A percentile compares a stretch with the other conserved stretches of the same genome.
These are phyloP conservation scores for Acrossocheilus fasciatus DNA, from an alignment of 2,797 vertebrate species.

Conservation along the genomic window DNA sequence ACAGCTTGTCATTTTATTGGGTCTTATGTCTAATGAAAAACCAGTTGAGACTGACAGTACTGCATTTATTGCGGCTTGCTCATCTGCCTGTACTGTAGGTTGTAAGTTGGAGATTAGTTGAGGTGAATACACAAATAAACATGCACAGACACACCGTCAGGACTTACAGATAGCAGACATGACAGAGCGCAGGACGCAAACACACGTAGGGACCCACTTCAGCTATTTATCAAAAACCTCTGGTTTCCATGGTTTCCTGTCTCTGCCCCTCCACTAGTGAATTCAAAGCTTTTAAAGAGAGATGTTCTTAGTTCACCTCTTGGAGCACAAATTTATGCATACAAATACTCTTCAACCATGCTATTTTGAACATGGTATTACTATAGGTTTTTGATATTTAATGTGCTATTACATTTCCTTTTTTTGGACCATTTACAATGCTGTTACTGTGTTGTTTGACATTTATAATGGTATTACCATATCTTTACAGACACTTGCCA, in stretches of 20 bases:
- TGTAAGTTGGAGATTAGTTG: background rate
- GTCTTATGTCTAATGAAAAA: background rate
- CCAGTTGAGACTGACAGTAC: background rate
- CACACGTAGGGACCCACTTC: constrained; percentile 17
- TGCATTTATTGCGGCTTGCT: background rate
- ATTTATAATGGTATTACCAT: background rate
- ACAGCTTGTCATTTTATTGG: background rate
- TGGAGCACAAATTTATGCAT: background rate
- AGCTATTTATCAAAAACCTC: constrained; percentile 34
- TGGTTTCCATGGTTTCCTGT: constrained; percentile 45
- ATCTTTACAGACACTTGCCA: background rate
- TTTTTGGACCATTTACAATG: background rate
- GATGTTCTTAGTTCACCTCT: constrained; percentile 4
- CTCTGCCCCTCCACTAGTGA: background rate
- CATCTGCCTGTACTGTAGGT: background rate
- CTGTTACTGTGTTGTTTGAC: background rate
- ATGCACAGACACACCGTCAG: constrained; percentile 4
- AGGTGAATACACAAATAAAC: background rate
- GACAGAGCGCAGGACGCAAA: constrained; percentile 17
- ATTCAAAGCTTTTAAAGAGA: constrained; percentile 4
- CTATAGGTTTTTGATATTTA: background rate
- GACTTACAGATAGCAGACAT: constrained; percentile 27
- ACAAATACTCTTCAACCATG: background rate
- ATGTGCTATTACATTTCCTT: too few species aligned
- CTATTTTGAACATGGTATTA: background rate